phyloP scores from a whole-genome alignment of 1,140 invertebrate genomes.

The Bombus breviceps region DNA sequence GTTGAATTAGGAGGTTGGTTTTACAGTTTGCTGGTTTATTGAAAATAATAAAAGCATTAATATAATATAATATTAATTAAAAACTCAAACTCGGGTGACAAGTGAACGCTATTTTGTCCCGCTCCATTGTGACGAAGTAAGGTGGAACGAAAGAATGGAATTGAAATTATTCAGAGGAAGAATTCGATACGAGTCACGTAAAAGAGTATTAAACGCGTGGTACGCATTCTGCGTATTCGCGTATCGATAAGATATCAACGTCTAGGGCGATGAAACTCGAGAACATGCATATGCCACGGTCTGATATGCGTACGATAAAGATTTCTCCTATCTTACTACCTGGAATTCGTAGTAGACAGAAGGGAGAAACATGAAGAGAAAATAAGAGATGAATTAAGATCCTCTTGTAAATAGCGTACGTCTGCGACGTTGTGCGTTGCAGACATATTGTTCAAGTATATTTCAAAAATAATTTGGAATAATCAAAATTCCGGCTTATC shows the following conservation, averaged over 20 bases:
- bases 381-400: constrained; percentile 24
- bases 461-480: no score
- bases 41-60: no score
- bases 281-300: constrained; percentile 9
- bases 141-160: neutral
- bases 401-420: constrained; percentile 5
- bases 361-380: neutral
- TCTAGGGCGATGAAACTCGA: constrained; percentile 49
- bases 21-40: no score
- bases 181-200: constrained; percentile 21
- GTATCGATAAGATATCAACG: constrained; percentile 59
- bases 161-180: neutral
- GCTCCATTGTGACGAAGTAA: neutral
- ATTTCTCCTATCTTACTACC: constrained; percentile 49
- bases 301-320: constrained; percentile 42
- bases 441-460: no score
- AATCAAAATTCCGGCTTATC: no score
- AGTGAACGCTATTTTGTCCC: no score
- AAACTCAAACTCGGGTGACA: no score
- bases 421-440: neutral
- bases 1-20: no score
- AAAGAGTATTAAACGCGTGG: constrained; percentile 25
- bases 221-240: constrained; percentile 36
- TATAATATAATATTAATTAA: no score
- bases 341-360: constrained; percentile 20